A percentile compares a stretch with the other conserved stretches of the same genome.
These are phyloP conservation scores for Sebastes oblongus DNA, from an alignment of 2,797 vertebrate species.

Conservation along the genomic window DNA sequence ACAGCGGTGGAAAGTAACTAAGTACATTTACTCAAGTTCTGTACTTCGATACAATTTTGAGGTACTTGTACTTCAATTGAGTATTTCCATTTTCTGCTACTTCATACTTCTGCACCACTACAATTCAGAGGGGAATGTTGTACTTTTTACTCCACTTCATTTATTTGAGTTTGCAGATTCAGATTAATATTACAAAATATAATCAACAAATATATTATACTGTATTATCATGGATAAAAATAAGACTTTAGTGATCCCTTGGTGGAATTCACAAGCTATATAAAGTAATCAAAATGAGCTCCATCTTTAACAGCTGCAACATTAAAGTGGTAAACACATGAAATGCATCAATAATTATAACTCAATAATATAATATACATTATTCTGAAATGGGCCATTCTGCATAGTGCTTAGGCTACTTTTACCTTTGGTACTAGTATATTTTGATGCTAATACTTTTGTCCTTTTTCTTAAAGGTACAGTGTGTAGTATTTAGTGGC, in stretches of 20 bases:
- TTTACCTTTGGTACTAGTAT: background rate
- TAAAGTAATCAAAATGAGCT: background rate
- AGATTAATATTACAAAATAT: background rate
- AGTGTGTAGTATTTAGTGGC: too few species aligned
- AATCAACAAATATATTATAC: too few species aligned
- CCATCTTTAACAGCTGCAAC: background rate
- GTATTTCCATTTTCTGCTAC: background rate
- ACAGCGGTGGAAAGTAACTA: background rate
- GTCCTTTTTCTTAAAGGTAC: background rate
- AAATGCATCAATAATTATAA: background rate
- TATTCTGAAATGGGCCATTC: background rate
- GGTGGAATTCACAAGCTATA: background rate
- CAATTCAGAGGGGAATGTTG: background rate
- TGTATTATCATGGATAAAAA: background rate
- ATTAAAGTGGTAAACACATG: background rate
- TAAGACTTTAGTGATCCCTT: background rate
- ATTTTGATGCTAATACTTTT: background rate
- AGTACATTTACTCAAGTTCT: background rate
- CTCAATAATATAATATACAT: background rate
- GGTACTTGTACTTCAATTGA: background rate
- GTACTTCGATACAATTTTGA: background rate
- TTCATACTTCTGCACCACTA: background rate
- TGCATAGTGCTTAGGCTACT: background rate
- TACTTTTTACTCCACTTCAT: background rate
- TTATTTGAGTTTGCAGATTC: background rate